Evolutionary conservation across 2,113 vertebrate species (phyloP), one percentile per base, ranked within the genome.

Genomic region (Rhagologus leucostigma): DNA sequence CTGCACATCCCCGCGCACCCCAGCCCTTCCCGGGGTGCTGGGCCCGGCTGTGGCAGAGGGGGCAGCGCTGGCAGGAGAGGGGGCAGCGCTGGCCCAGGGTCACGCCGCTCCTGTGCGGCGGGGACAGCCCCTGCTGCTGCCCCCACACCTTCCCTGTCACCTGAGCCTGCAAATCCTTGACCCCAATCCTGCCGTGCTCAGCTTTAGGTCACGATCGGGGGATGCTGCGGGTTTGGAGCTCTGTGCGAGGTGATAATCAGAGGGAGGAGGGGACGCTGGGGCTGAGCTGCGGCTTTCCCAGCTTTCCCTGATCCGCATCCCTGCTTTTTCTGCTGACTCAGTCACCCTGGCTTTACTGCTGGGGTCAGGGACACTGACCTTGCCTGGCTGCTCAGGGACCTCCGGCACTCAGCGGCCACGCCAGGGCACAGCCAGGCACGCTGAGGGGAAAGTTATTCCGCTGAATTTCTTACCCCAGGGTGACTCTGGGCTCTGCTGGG

Each of bases 251-350:
- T 41, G 59, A 63, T 11, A 15, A 42, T 21, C 37, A 4, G 41
- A 33, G 41, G 69, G 55, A 39, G 55, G 63, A 15, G 86, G 86
- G 79, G 27, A 19, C 22, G 56, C 32, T 10, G 24, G 60, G 60
- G 76, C 62, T 79, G 97, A 98, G 97, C 98, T 0, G 10, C 5
- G 30, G 11, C 74, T 49, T 19, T 18, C 27, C 83, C 93, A 81
- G 90, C 92, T 95, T 78, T 93, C 91, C 94, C 93, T 84, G 67
- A 94, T 69, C 94, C 77, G 4, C 79, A 26, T 35, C 89, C 93
- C 76, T 62, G 44, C 84, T 57, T 47, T 20, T 97, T 80, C 37
- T 89, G 98, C 98, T 99, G 98, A 98, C 98, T 98, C 98, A 98
- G 98, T 91, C 94, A 70, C 94, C 96, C 95, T 24, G 87, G 98